Base-by-base conservation (phyloP, 2,888 invertebrate species). In the Rhamphomyia laevipes region DNA sequence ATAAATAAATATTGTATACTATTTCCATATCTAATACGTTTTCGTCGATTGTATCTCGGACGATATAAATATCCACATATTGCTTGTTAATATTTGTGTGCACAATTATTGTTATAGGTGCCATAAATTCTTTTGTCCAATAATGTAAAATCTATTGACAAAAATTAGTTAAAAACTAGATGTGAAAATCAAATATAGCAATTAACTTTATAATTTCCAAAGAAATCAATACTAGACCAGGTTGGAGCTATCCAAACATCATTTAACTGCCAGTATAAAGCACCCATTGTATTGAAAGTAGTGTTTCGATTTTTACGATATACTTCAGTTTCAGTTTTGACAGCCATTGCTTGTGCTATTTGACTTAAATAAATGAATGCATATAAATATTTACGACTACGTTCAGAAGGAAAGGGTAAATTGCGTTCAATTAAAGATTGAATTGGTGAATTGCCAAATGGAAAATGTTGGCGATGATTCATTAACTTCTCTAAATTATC, bases 241-340 rank as follows among this genome's bases (percentile, higher is more conserved):
- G 94, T 88, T 0, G 96, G 94, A 1, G 91, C 95, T 59, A 90
- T 86, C 97, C 97, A 97, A 31, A 96, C 87, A 66, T 97, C 96
- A 66, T 97, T 96, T 12, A 97, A 71, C 69, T 99, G 97, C 97
- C 97, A 99, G 68, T 94, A 99, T 47, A 99, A 73, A 1, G 95
- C 92, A 1, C 97, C 97, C 94, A 95, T 96, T 0, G 95, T 97
- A 9, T 59, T 57, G 38, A 64, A 58, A 2, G 60, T 54, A 0
- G 67, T 66, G 37, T 63, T 60, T 10, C 68, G 58, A 11, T 65
- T 53, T 47, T 83, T 81, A 33, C 89, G 75, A 66, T 91, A 91
- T 51, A 77, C 76, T 63, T 96, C 95, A 0, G 90, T 85, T 70
- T 93, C 84, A 4, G 81, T 76, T 68, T 89, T 90, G 38, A 89